These are phyloP conservation scores for Eurytoma adleriae DNA, from an alignment of 2,888 invertebrate species.

Conservation along the genomic window DNA sequence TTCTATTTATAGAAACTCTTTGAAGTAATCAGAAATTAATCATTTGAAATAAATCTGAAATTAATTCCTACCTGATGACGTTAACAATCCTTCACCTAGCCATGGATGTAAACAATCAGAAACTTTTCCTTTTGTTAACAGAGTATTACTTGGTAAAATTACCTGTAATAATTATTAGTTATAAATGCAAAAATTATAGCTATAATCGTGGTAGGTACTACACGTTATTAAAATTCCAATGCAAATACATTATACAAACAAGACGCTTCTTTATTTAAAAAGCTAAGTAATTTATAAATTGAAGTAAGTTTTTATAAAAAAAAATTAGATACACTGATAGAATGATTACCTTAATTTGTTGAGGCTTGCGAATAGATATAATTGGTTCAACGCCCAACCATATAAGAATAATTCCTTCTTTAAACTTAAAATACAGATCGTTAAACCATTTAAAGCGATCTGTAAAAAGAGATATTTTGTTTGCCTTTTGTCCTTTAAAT, in stretches of 20 bases:
- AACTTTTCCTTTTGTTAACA: constrained; percentile 75
- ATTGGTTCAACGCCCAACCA: background rate
- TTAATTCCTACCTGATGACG: constrained; percentile 72
- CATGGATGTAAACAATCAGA: constrained; percentile 75
- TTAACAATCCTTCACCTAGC: constrained; percentile 77
- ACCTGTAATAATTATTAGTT: constrained; percentile 67
- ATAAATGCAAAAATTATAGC: too few species aligned
- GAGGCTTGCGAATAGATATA: background rate
- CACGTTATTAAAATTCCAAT: too few species aligned
- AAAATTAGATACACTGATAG: too few species aligned
- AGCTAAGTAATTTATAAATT: too few species aligned
- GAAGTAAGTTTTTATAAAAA: too few species aligned
- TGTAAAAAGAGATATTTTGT: too few species aligned
- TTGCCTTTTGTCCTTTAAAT: too few species aligned
- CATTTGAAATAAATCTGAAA: background rate
- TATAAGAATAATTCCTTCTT: background rate
- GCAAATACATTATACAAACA: too few species aligned
- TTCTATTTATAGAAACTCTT: background rate
- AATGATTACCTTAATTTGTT: background rate
- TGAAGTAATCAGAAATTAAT: background rate
- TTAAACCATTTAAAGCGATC: background rate
- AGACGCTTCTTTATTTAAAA: too few species aligned
- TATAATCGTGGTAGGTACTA: too few species aligned
- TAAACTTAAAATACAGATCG: background rate
- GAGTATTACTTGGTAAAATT: constrained; percentile 74